These are phyloP conservation scores for Eubasilissa regina DNA, from an alignment of 1,140 invertebrate species.

Conservation along the genomic window DNA sequence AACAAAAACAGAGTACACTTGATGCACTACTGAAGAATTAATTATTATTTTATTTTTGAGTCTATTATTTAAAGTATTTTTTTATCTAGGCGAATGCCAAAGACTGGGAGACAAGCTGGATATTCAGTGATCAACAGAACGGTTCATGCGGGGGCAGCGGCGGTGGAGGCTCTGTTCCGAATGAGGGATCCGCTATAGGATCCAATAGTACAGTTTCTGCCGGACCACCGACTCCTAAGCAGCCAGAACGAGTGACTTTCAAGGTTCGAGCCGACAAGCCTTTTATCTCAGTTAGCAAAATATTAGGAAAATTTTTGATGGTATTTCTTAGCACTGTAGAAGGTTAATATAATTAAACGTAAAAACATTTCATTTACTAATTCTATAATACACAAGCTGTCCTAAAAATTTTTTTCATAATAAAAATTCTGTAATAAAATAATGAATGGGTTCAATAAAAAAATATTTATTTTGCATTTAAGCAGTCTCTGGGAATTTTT, in stretches of 20 bases:
- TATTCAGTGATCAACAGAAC: conserved; percentile 58
- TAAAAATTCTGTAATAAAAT: too few species aligned
- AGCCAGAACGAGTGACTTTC: conserved; percentile 78
- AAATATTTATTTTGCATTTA: too few species aligned
- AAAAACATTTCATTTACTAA: too few species aligned
- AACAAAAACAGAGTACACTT: too few species aligned
- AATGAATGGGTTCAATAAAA: too few species aligned
- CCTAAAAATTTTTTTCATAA: too few species aligned
- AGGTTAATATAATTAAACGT: too few species aligned
- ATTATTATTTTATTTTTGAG: too few species aligned
- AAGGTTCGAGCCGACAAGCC: conserved; percentile 85
- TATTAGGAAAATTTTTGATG: neutral
- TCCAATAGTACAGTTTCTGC: conserved; percentile 50
- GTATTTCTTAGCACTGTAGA: neutral
- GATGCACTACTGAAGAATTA: too few species aligned
- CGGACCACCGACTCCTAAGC: conserved; percentile 67
- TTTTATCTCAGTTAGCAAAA: conserved; percentile 81
- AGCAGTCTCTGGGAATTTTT: too few species aligned
- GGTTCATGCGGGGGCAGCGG: conserved; percentile 37
- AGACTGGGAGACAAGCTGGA: conserved; percentile 58
- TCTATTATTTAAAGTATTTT: too few species aligned
- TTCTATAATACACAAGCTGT: too few species aligned
- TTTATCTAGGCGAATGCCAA: conserved; percentile 55
- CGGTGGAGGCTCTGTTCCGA: conserved; percentile 52
- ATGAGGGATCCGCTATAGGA: conserved; percentile 33